Conservation (phyloP, 2,888 invertebrate genomes). For the Elegia similella region DNA sequence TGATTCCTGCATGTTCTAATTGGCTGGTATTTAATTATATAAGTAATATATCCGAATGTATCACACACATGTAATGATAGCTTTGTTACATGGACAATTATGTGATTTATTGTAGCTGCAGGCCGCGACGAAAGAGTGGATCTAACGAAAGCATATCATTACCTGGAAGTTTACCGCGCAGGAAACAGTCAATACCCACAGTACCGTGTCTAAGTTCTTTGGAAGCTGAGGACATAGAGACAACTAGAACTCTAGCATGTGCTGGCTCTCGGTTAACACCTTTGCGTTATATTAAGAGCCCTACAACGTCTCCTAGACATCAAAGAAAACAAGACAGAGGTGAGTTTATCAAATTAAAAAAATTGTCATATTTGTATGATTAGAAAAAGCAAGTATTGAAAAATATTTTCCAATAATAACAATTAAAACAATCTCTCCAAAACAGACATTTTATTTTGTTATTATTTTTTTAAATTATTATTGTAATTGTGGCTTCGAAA, state of each 20-base stretch:
- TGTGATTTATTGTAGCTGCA: conserved; percentile 30
- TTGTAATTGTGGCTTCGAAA: too few species aligned
- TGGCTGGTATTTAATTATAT: too few species aligned
- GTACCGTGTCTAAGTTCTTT: conserved; percentile 71
- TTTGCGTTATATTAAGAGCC: conserved; percentile 67
- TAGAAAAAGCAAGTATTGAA: too few species aligned
- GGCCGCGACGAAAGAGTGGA: conserved; percentile 74
- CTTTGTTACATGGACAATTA: too few species aligned
- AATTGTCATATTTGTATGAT: too few species aligned
- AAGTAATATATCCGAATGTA: too few species aligned
- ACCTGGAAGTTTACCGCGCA: conserved; percentile 83
- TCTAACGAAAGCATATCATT: conserved; percentile 84
- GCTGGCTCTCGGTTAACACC: conserved; percentile 75
- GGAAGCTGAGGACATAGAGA: conserved; percentile 77
- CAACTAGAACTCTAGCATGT: conserved; percentile 69
- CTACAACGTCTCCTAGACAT: conserved; percentile 78
- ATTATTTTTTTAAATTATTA: too few species aligned
- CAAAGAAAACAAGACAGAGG: conserved; percentile 69
- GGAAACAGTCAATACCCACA: conserved; percentile 81
- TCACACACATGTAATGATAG: too few species aligned
- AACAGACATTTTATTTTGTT: too few species aligned
- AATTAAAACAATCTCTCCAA: too few species aligned
- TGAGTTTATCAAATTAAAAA: conserved; percentile 25
- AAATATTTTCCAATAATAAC: too few species aligned
- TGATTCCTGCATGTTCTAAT: too few species aligned